Evolutionary conservation across 1,140 invertebrate genomes (phyloP).

Genomic region (Frieseomelitta varia): DNA sequence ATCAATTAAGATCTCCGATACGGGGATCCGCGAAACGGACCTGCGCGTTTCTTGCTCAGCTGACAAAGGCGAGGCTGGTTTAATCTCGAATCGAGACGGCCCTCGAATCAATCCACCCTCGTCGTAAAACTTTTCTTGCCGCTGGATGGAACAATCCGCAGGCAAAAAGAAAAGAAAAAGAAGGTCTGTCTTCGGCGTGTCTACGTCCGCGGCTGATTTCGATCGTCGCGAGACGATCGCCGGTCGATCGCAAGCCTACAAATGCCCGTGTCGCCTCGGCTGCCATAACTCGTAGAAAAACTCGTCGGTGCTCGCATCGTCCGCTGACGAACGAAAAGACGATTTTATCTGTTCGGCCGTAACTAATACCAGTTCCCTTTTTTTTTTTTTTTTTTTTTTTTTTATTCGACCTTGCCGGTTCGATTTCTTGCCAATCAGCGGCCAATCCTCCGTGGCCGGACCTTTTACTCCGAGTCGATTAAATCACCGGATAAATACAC

Average conservation of each 20-base stretch:
- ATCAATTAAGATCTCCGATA: background rate
- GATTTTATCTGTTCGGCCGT: conserved; percentile 66
- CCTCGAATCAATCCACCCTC: background rate
- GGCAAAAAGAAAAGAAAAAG: background rate
- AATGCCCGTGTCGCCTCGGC: conserved; percentile 46
- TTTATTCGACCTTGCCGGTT: conserved; percentile 56
- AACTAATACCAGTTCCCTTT: conserved; percentile 70
- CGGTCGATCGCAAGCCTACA: conserved; percentile 34
- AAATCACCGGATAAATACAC: conserved; percentile 63
- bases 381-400: no score
- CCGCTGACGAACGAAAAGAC: conserved; percentile 48
- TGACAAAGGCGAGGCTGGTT: background rate
- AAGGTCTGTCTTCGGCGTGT: conserved; percentile 22
- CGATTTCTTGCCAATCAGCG: conserved; percentile 71
- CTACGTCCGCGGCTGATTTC: background rate
- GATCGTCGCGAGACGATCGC: background rate
- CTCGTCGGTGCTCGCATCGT: conserved; percentile 44
- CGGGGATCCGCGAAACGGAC: no score
- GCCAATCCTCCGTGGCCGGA: conserved; percentile 34
- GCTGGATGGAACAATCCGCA: no score
- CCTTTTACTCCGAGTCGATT: conserved; percentile 65
- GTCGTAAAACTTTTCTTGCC: conserved; percentile 1
- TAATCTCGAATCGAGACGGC: background rate
- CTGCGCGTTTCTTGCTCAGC: background rate
- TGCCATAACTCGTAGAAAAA: conserved; percentile 62